Base-by-base conservation (phyloP, 2,797 vertebrate genomes). In the Muscicapa comitata region DNA sequence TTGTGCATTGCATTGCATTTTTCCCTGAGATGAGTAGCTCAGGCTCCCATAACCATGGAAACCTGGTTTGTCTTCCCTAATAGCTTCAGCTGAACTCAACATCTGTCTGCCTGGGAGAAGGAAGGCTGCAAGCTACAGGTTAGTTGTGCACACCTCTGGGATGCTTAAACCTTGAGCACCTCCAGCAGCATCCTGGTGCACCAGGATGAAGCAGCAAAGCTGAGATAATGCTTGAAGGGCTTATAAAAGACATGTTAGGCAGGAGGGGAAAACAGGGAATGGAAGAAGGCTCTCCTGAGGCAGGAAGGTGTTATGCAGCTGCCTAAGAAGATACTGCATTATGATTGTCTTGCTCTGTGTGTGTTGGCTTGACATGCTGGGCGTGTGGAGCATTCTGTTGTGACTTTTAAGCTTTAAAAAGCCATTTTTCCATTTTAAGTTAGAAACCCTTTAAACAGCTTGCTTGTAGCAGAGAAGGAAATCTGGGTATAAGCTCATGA, bases 31-130 rank as follows among this genome's bases (percentile, higher is more conserved):
- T 12, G 29, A 84, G 75, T 68, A 83, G 86, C 68, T 91, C 65
- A 38, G 92, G 78, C 86, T 92, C 57, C 45, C 53, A 95, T 96
- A 95, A 95, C 96, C 95, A 94, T 97, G 95, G 95, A 97, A 97
- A 96, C 96, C 88, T 95, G 75, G 74, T 94, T 93, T 93, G 81
- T 71, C 92, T 95, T 95, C 50, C 40, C 33, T 82, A 63, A 47
- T 85, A 91, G 86, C 77, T 92, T 93, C 68, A 87, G 81, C 88
- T 87, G 81, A 54, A 40, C n/a, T 86, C 89, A 71, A 71, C 86
- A 92, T 92, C 88, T 76, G 48, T 86, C 61, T 86, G 76, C 61
- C 79, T 67, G 53, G 28, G 53, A 93, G 45, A 83, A 81, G 25
- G 47, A 75, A 45, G 28, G 73, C 45, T 83, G 78, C 11, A 53